phyloP scores from a whole-genome alignment of 2,888 invertebrate genomes.

The Cheilosia scutellata region DNA sequence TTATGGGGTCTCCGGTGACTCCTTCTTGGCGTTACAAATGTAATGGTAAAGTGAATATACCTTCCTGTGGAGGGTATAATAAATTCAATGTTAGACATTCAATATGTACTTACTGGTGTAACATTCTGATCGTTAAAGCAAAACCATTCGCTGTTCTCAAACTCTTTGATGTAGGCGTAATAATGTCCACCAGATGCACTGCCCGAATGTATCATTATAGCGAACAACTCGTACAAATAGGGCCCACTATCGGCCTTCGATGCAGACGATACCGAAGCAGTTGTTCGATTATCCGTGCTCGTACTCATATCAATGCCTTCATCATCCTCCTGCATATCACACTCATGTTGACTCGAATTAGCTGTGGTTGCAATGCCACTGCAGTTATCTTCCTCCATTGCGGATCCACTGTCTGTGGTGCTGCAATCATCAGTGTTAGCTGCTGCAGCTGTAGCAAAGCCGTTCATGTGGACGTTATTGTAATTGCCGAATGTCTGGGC shows the following conservation, averaged over 20 bases:
- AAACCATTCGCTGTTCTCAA: constrained; percentile 90
- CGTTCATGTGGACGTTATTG: constrained; percentile 75
- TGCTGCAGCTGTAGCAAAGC: constrained; percentile 79
- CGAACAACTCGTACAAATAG: constrained; percentile 93
- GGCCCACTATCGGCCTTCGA: constrained; percentile 86
- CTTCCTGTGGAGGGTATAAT: no score
- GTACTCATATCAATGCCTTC: constrained; percentile 88
- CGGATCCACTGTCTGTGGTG: constrained; percentile 89
- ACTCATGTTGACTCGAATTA: constrained; percentile 82
- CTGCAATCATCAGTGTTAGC: constrained; percentile 87
- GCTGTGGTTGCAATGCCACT: constrained; percentile 84
- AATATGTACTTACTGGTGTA: constrained; percentile 85
- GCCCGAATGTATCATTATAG: constrained; percentile 96
- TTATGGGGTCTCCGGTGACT: no score
- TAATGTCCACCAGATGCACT: constrained; percentile 96
- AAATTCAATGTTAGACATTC: no score
- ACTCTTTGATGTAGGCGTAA: constrained; percentile 95
- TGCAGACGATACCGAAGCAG: constrained; percentile 77
- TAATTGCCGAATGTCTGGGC: constrained; percentile 74
- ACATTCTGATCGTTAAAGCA: constrained; percentile 96
- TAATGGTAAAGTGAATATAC: no score
- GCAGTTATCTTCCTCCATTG: constrained; percentile 88
- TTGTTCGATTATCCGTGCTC: constrained; percentile 82
- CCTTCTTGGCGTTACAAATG: no score
- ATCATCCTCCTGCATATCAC: constrained; percentile 86